A percentile compares a stretch with the other conserved stretches of the same genome.
These are phyloP conservation scores for Larimichthys polyactis DNA, from an alignment of 2,113 vertebrate genomes.

Conservation along the genomic window DNA sequence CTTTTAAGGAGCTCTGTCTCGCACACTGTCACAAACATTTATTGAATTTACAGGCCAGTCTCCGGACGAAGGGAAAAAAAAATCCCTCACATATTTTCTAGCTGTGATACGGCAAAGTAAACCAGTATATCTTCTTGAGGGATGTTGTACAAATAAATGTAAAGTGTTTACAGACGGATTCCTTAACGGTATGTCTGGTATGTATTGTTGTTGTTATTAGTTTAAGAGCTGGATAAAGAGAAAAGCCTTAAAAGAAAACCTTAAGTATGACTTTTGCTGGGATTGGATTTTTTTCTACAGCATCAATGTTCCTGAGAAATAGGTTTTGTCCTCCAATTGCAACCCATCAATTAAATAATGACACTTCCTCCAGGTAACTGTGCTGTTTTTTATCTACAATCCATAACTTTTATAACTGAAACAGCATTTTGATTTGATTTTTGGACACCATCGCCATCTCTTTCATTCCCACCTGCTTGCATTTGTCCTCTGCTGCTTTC, in stretches of 20 bases:
- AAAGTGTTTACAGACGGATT: constrained; percentile 32
- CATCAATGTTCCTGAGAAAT: neutral
- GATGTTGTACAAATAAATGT: constrained; percentile 35
- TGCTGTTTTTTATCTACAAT: neutral
- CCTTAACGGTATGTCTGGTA: constrained; percentile 55
- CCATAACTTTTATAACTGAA: neutral
- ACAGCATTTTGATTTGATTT: neutral
- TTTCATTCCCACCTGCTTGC: constrained; percentile 89
- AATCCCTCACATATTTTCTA: neutral
- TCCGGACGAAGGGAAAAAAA: neutral
- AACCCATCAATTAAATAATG: neutral
- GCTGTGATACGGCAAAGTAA: neutral
- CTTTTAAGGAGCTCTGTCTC: constrained; percentile 23
- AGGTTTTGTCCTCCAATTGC: neutral
- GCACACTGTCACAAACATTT: neutral
- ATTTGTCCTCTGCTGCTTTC: constrained; percentile 95
- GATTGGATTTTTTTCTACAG: constrained; percentile 8
- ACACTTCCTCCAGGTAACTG: neutral
- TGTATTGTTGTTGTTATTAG: constrained; percentile 46
- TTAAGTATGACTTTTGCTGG: neutral
- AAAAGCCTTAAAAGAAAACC: constrained; percentile 29
- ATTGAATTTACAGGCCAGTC: neutral
- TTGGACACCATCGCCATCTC: neutral
- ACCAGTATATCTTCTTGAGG: constrained; percentile 17
- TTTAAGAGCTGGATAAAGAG: constrained; percentile 16